phyloP scores from a whole-genome alignment of 2,797 vertebrate species.

The Halcyon leucocephala region DNA sequence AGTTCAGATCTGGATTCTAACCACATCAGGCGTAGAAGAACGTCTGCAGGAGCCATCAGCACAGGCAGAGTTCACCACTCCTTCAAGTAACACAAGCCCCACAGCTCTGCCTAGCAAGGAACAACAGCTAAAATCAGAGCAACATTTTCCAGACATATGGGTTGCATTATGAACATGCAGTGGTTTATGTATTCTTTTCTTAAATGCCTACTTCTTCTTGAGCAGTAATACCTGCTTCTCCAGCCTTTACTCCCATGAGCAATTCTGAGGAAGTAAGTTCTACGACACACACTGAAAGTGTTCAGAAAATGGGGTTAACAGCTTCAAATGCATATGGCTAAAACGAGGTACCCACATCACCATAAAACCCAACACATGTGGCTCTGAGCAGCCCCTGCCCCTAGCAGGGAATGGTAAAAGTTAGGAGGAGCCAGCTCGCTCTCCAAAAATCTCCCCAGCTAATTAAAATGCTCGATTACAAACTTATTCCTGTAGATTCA shows the following conservation, averaged over 20 bases:
- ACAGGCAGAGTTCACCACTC: neutral
- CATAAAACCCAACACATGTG: neutral
- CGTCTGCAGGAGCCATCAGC: neutral
- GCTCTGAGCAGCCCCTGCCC: neutral
- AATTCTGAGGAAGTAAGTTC: neutral
- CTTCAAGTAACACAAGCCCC: neutral
- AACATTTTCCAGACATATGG: neutral
- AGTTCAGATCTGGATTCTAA: neutral
- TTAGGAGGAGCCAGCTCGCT: neutral
- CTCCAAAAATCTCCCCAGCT: neutral
- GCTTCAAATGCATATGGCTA: neutral
- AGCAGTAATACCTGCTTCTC: neutral
- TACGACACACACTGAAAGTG: neutral
- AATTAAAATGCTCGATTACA: neutral
- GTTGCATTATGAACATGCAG: neutral
- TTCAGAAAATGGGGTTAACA: neutral
- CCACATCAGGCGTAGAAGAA: neutral
- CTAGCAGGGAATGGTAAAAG: neutral
- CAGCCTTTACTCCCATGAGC: neutral
- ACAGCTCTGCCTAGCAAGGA: neutral
- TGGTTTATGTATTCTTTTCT: neutral
- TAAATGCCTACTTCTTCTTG: neutral
- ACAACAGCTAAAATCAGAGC: neutral
- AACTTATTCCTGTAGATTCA: neutral
- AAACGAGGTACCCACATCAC: neutral